Evolutionary conservation across 1,140 invertebrate species (phyloP), one percentile per base, ranked within the genome.

Genomic region (Aricia agestis): DNA sequence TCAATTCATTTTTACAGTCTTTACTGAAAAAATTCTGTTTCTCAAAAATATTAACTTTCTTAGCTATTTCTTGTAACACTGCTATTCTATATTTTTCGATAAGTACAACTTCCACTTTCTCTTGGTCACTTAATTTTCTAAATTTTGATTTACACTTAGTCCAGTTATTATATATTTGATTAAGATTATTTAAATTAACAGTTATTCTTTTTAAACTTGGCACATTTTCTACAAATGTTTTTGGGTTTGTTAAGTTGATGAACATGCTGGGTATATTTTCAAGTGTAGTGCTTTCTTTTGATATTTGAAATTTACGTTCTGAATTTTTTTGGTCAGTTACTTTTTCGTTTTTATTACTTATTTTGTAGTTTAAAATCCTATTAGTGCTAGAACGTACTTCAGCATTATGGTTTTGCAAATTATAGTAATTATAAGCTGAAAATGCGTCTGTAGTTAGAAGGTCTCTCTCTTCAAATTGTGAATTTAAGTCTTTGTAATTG

Each of bases 71-170:
- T 63, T 63, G 17, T 25, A 63, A 25, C 18, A 63, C 59, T 9
- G 18, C 59, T 63, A 25, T 63, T 63, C 59, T 63, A 63, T 63
- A 63, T 25, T 19, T 63, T 63, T 63, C 59, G 10, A 63, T 11
- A 25, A 63, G 25, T 19, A 63, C 10, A 63, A 63, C 10, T 63
- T 63, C 59, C 11, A 63, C 59, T 11, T 63, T 7, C 18, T 63
- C 59, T 3, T 11, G 10, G 7, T 19, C 11, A 19, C 18, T 17
- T 11, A 5, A 19, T 25, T 19, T 25, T 63, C 18, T 25, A 31
- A 63, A 18, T 63, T 63, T 63, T 0, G 18, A 11, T 19, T 19
- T 25, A 11, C 18, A 63, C 11, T 63, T 63, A 19, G 18, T 25
- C 59, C 59, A 63, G 18, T 11, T 63, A 18, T 18, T 25, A 19